Conservation (phyloP, 2,113 vertebrate species). For the Engystomops pustulosus region DNA sequence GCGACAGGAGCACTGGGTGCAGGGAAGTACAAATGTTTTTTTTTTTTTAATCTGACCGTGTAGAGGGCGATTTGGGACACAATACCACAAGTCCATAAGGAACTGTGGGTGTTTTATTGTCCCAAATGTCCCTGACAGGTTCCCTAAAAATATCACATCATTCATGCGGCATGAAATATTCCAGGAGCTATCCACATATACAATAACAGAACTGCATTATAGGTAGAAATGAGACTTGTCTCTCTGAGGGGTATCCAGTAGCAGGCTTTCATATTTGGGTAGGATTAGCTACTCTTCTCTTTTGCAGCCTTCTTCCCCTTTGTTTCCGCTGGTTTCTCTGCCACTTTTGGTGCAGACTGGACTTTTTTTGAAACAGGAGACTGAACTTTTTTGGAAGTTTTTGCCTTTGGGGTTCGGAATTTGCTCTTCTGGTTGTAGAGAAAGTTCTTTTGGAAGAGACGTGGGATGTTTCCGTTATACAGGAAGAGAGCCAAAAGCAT, state of each 20-base stretch:
- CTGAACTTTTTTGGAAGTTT: background rate
- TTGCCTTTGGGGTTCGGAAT: constrained; percentile 77
- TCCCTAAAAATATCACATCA: background rate
- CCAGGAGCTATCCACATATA: background rate
- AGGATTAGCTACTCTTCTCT: background rate
- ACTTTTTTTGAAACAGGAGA: background rate
- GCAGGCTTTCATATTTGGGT: background rate
- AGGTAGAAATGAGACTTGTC: background rate
- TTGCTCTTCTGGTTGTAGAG: constrained; percentile 82
- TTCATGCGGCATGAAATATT: background rate
- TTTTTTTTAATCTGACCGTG: no score
- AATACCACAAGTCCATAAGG: no score
- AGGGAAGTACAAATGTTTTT: no score
- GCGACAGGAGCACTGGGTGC: no score
- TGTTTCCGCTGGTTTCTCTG: constrained; percentile 7
- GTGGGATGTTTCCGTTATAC: constrained; percentile 82
- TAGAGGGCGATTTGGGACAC: no score
- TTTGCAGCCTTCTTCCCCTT: background rate
- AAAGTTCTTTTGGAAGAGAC: constrained; percentile 86
- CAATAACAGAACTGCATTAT: background rate
- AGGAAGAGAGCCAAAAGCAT: constrained; percentile 84
- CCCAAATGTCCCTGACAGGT: no score
- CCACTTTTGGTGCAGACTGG: background rate
- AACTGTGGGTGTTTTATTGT: no score
- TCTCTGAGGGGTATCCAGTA: background rate